A percentile compares a stretch with the other conserved stretches of the same genome.
Conservation (phyloP, 2,888 invertebrate genomes). For the Adelognathus sp. region DNA sequence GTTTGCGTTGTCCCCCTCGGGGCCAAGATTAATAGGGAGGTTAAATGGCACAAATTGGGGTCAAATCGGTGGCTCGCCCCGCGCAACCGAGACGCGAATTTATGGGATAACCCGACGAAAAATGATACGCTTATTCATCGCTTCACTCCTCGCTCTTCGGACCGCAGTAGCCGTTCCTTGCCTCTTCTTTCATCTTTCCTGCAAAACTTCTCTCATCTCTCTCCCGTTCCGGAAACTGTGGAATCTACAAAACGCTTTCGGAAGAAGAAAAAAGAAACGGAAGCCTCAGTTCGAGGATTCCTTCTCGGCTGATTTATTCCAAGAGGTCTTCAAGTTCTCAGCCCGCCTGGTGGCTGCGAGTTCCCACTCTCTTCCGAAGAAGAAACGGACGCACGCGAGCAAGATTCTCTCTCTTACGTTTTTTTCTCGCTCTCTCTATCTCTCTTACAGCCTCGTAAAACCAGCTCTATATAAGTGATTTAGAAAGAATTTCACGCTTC, state of each 20-base stretch:
- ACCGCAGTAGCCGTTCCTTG: background rate
- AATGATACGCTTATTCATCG: constrained; percentile 8
- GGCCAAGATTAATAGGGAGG: constrained; percentile 44
- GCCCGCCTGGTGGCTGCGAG: background rate
- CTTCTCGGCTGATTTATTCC: constrained; percentile 42
- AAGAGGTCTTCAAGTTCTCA: constrained; percentile 18
- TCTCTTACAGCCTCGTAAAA: constrained; percentile 43
- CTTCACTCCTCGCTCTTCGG: background rate
- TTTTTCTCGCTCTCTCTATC: too few species aligned
- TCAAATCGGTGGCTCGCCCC: constrained; percentile 13
- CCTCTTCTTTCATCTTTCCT: background rate
- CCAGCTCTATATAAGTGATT: constrained; percentile 15
- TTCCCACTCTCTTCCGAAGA: background rate
- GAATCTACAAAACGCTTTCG: background rate
- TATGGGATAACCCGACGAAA: constrained; percentile 12
- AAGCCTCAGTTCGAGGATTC: background rate
- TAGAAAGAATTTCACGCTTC: constrained; percentile 33
- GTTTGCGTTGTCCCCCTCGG: constrained; percentile 13
- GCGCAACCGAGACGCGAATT: background rate
- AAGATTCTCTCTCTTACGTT: background rate
- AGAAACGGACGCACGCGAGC: background rate
- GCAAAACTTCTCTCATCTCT: background rate
- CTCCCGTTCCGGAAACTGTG: constrained; percentile 14
- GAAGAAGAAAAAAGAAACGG: too few species aligned
- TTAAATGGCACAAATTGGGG: constrained; percentile 45